A percentile compares a stretch with the other conserved stretches of the same genome.
Conservation (phyloP, 2,797 vertebrate genomes). For the Saguinus oedipus region DNA sequence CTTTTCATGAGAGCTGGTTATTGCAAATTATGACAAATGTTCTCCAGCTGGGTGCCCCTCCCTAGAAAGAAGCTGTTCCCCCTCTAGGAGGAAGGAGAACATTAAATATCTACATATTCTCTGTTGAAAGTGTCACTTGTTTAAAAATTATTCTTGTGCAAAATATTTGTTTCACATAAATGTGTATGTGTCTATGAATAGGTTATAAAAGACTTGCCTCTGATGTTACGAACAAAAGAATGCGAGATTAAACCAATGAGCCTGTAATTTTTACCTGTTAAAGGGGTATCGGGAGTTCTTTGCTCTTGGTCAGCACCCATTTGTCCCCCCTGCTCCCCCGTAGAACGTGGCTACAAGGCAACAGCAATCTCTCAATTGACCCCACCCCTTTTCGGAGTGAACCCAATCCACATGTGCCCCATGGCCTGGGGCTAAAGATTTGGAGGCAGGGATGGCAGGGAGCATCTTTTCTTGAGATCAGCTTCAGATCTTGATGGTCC, state of each 20-base stretch:
- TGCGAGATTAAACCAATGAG: background rate
- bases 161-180: background rate
- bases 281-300: background rate
- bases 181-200: background rate
- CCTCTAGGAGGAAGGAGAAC: background rate
- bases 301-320: too few relatives aligned
- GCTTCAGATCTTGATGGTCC: background rate
- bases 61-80: background rate
- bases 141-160: background rate
- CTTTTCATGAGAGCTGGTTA: background rate
- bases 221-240: background rate
- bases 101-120: background rate
- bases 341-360: too few relatives aligned
- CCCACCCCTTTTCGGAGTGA: background rate
- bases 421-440: background rate
- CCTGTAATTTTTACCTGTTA: background rate
- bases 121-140: background rate
- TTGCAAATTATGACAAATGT: background rate
- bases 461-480: too few relatives aligned
- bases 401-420: background rate
- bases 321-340: too few relatives aligned
- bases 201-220: background rate
- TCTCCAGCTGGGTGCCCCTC: background rate
- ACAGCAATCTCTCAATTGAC: fast-evolving
- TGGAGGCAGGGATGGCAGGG: background rate